A percentile compares a stretch with the other conserved stretches of the same genome.
Conservation (phyloP, 1,140 invertebrate species). For the Caerostris darwini region DNA sequence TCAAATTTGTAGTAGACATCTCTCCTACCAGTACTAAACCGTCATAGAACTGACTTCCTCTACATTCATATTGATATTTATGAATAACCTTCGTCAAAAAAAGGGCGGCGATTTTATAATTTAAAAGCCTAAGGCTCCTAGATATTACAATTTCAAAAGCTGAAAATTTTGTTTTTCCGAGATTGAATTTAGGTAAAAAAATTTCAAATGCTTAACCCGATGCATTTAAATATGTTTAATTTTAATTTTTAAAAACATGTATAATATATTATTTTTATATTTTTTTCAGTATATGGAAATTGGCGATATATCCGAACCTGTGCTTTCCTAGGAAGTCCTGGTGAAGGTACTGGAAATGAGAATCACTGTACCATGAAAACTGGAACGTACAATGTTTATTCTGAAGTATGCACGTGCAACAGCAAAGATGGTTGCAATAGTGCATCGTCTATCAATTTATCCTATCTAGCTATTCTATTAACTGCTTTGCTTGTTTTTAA, state of each 20-base stretch:
- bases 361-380: constrained; percentile 94
- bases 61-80: no score
- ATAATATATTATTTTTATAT: not conserved
- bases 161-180: no score
- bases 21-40: no score
- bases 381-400: constrained; percentile 83
- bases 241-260: not conserved
- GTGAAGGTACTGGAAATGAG: constrained; percentile 91
- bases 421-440: constrained; percentile 94
- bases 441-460: not conserved
- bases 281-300: constrained; percentile 89
- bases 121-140: no score
- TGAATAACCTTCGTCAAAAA: no score
- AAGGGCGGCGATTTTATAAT: no score
- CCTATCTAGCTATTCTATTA: not conserved
- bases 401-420: constrained; percentile 95
- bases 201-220: no score
- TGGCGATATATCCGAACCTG: constrained; percentile 95
- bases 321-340: constrained; percentile 94
- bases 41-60: no score
- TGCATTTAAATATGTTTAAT: not conserved
- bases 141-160: no score
- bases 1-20: no score
- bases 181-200: no score
- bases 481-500: constrained; percentile 29